A percentile compares a stretch with the other conserved stretches of the same genome.
These are phyloP conservation scores for Morus bassanus DNA, from an alignment of 2,797 vertebrate species.

Conservation along the genomic window DNA sequence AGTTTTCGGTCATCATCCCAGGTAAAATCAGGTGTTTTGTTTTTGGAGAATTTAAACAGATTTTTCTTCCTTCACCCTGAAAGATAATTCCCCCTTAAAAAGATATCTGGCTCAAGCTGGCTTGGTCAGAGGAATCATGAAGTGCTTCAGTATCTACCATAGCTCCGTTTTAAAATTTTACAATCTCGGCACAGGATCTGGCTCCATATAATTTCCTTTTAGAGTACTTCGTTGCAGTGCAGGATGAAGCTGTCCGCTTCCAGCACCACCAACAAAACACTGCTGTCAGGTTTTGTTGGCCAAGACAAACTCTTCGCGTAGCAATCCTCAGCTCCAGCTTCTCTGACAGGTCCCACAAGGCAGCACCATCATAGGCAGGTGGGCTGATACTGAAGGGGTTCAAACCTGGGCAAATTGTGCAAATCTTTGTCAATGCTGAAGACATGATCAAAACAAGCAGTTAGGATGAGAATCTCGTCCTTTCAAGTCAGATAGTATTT, in stretches of 20 bases:
- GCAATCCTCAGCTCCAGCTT: background rate
- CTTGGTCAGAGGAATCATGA: background rate
- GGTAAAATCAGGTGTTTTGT: background rate
- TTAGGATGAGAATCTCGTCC: background rate
- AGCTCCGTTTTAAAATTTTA: background rate
- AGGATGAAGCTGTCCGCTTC: background rate
- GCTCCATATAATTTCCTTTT: background rate
- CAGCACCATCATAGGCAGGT: background rate
- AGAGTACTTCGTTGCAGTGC: background rate
- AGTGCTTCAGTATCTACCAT: background rate
- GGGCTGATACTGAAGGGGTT: background rate
- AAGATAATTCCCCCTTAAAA: background rate
- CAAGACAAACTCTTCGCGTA: background rate
- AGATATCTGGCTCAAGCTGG: background rate
- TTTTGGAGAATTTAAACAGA: background rate
- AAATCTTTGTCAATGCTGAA: background rate
- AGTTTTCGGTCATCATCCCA: background rate
- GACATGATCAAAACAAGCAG: background rate
- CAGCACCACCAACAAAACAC: rapidly evolving
- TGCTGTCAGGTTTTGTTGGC: background rate
- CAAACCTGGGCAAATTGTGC: background rate
- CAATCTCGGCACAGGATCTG: background rate
- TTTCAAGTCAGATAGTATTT: slow-evolving; percentile 39
- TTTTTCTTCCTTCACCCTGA: background rate
- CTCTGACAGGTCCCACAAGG: background rate